Conservation (phyloP, 1,140 invertebrate genomes). For the Penaeus vannamei region DNA sequence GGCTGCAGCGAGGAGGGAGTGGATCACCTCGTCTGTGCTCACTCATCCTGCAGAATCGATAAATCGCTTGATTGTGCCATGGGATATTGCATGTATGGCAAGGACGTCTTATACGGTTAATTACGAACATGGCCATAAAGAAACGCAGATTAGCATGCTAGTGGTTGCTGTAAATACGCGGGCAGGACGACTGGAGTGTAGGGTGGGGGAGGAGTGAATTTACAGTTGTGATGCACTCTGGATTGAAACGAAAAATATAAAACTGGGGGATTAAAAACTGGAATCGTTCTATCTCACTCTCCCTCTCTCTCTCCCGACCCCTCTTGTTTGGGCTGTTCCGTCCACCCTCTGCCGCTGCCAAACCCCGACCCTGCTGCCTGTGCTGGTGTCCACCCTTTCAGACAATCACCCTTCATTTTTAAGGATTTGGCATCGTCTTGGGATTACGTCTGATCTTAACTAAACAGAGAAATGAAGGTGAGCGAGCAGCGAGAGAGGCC, state of each 20-base stretch:
- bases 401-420: too few species aligned
- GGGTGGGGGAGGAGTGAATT: slow-evolving; percentile 1
- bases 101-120: slow-evolving; percentile 38
- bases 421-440: too few species aligned
- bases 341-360: slow-evolving; percentile 55
- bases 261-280: slow-evolving; percentile 60
- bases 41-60: slow-evolving; percentile 47
- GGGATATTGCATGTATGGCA: slow-evolving; percentile 1
- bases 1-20: background rate
- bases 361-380: slow-evolving; percentile 26
- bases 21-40: background rate
- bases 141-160: background rate
- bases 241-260: slow-evolving; percentile 59
- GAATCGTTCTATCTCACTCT: slow-evolving; percentile 57
- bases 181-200: background rate
- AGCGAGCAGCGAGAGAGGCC: background rate
- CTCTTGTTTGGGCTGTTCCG: slow-evolving; percentile 53
- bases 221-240: slow-evolving; percentile 54
- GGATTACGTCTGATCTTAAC: background rate
- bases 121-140: slow-evolving; percentile 2
- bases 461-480: background rate
- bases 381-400: background rate
- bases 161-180: slow-evolving; percentile 35
- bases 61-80: slow-evolving; percentile 8
- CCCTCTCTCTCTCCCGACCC: slow-evolving; percentile 36